These are phyloP conservation scores for Pelvicachromis taeniatus DNA, from an alignment of 2,113 vertebrate genomes.

Conservation along the genomic window DNA sequence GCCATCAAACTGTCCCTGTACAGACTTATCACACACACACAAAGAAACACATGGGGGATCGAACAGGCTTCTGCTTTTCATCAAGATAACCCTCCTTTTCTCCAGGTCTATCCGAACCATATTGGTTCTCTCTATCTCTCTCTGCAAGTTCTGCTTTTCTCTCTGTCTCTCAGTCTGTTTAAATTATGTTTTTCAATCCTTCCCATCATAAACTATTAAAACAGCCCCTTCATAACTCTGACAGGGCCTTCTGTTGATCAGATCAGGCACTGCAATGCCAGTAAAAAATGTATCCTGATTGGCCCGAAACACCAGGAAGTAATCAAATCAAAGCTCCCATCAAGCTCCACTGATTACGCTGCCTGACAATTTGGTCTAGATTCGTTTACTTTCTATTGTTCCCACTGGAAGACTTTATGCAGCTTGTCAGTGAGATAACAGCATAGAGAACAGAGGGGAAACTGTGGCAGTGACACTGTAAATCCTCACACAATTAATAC, in stretches of 20 bases:
- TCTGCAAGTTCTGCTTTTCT: background rate
- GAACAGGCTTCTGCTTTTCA: conserved; percentile 51
- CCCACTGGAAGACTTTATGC: conserved; percentile 13
- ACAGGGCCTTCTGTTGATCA: conserved; percentile 11
- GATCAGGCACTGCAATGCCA: conserved; percentile 10
- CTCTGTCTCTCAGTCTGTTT: background rate
- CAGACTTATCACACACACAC: conserved; percentile 27
- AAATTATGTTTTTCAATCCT: background rate
- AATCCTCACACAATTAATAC: conserved; percentile 53
- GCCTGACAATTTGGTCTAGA: conserved; percentile 28
- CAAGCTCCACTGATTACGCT: conserved; percentile 46
- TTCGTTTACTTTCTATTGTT: conserved; percentile 35
- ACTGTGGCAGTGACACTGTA: conserved; percentile 31
- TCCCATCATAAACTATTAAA: conserved; percentile 12
- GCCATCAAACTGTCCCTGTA: conserved; percentile 38
- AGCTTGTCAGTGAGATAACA: conserved; percentile 21
- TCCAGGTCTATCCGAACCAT: background rate
- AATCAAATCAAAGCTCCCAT: conserved; percentile 53
- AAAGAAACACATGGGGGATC: background rate
- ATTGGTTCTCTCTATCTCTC: background rate
- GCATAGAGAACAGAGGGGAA: background rate
- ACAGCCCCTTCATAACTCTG: background rate
- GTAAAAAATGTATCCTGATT: conserved; percentile 35
- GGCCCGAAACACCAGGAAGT: conserved; percentile 47
- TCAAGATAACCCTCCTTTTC: conserved; percentile 42